A percentile compares a stretch with the other conserved stretches of the same genome.
Evolutionary conservation across 2,113 vertebrate species (phyloP).

Genomic region (Mastomys natalensis): DNA sequence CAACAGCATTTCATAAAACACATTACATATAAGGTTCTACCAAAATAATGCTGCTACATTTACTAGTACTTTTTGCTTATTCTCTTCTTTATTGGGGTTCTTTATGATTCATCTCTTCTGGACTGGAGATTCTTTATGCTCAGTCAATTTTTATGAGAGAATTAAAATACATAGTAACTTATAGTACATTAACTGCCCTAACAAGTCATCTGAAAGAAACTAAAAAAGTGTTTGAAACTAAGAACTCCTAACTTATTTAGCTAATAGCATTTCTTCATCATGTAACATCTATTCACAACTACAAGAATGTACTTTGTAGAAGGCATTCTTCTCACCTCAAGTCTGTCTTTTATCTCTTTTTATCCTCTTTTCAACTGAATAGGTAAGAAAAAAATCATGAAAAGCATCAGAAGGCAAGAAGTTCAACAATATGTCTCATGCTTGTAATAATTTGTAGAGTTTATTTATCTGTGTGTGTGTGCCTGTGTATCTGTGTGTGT

Average conservation of each 20-base stretch:
- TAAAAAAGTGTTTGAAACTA: neutral
- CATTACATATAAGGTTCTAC: conserved; percentile 24
- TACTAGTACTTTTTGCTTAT: conserved; percentile 39
- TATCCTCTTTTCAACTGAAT: neutral
- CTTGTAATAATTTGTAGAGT: neutral
- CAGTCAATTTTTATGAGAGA: conserved; percentile 53
- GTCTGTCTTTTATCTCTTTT: neutral
- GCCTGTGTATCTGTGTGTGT: neutral
- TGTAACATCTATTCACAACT: neutral
- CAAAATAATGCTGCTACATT: conserved; percentile 60
- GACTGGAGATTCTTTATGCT: conserved; percentile 57
- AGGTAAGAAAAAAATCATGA: neutral
- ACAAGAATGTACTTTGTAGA: neutral
- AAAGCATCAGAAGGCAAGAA: neutral
- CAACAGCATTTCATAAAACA: neutral
- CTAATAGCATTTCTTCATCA: neutral
- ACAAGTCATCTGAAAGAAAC: conserved; percentile 23
- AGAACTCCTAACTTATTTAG: conserved; percentile 12
- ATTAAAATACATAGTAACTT: conserved; percentile 70
- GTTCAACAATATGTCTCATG: neutral
- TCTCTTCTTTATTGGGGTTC: conserved; percentile 26
- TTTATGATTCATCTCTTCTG: conserved; percentile 47
- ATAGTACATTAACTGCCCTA: conserved; percentile 46
- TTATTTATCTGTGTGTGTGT: neutral
- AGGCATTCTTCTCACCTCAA: neutral